Evolutionary conservation across 1,140 invertebrate species (phyloP).

Genomic region (Mamestra configurata): DNA sequence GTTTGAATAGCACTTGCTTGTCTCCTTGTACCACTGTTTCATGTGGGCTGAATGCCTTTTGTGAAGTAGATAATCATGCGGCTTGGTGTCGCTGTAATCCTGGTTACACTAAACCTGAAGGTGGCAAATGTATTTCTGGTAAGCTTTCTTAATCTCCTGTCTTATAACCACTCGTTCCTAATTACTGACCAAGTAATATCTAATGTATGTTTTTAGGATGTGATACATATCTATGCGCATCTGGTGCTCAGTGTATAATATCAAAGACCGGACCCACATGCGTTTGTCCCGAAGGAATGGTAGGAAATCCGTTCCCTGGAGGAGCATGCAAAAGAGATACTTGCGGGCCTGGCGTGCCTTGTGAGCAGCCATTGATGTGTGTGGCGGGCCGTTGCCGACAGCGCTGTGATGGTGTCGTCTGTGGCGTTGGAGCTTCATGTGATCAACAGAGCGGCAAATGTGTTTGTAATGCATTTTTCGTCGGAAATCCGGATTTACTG

Average conservation of each 20-base stretch:
- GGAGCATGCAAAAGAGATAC: conserved; percentile 94
- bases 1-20: conserved; percentile 92
- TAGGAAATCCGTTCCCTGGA: conserved; percentile 97
- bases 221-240: conserved; percentile 93
- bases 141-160: conserved; percentile 57
- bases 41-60: conserved; percentile 95
- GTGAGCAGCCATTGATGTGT: conserved; percentile 93
- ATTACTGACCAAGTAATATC: neutral
- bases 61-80: conserved; percentile 95
- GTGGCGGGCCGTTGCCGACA: conserved; percentile 95
- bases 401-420: conserved; percentile 94
- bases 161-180: neutral
- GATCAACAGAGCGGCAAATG: conserved; percentile 94
- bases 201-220: conserved; percentile 89
- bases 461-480: conserved; percentile 95
- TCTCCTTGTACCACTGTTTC: conserved; percentile 94
- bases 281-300: conserved; percentile 94
- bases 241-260: conserved; percentile 96
- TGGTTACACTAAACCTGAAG: conserved; percentile 92
- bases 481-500: conserved; percentile 95
- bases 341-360: conserved; percentile 93
- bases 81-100: conserved; percentile 95
- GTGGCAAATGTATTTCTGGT: conserved; percentile 94
- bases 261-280: conserved; percentile 95
- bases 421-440: conserved; percentile 93